Base-by-base conservation (phyloP, 2,797 vertebrate species). In the Sebastes miniatus region DNA sequence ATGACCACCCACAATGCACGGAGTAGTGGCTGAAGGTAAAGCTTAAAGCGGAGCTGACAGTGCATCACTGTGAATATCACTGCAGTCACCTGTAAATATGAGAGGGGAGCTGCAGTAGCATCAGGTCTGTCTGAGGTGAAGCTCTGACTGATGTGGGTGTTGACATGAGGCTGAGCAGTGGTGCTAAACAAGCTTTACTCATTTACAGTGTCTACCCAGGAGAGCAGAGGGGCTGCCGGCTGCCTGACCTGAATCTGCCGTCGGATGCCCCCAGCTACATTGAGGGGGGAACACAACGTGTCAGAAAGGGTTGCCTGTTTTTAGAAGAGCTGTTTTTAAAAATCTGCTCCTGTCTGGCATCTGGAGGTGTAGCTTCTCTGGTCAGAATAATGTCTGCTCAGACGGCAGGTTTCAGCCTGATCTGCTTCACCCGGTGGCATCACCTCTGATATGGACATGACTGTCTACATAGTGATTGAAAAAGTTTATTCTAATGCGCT, bases 211-310 rank as follows among this genome's bases (percentile, higher is more conserved):
- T 79, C n/a, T 3, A 24, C 63, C 31, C 67, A 34, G 74, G 80
- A 85, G 80, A 78, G 67, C 64, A 20, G 24, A 63, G 65, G 63
- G 50, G 31, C 71, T 39, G 76, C 31, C 50, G 34, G 31, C 50
- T 61, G 78, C 56, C 80, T 83, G 86, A 81, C 84, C 76, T 39
- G 67, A 77, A 80, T 86, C 79, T 74, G 59, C 36, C 13, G 36
- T 39, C 13, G 5, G 36, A 47, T 34, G 65, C 65, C 78, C 75
- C 56, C 59, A 65, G 83, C 87, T 74, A 72, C 69, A 63, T 69
- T 25, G 39, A 9, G 52, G 66, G 64, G 66, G 69, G 8, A 62
- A 70, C 22, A 72, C 74, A 59, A 18, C 22, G 61, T 54, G 68
- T 87, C 75, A 81, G 6, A 62, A 74, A 66, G 63, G 47, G 25